Evolutionary conservation across 2,888 invertebrate species (phyloP).

Genomic region (Dolomedes plantarius): DNA sequence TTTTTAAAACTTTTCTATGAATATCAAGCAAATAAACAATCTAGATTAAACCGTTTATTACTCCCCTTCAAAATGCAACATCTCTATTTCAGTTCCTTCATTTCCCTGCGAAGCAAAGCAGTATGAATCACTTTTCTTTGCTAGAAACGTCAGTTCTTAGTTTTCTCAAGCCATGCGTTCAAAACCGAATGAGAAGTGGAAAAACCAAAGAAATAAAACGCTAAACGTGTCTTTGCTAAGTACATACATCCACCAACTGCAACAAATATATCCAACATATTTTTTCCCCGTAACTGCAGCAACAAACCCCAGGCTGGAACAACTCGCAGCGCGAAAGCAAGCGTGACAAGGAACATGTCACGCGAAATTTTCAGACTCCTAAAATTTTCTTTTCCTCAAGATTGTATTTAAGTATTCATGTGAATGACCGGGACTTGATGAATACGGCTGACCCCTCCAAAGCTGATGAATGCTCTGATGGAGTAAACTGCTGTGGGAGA

Average conservation of each 20-base stretch:
- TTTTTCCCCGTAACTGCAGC: slow-evolving; percentile 27
- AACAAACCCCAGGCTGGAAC: slow-evolving; percentile 24
- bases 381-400: slow-evolving; percentile 3
- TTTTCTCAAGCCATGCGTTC: background rate
- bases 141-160: background rate
- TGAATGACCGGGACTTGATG: slow-evolving; percentile 23
- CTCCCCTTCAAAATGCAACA: too few relatives aligned
- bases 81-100: too few relatives aligned
- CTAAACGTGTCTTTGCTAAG: slow-evolving; percentile 42
- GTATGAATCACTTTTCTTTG: background rate
- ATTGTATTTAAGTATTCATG: slow-evolving; percentile 25
- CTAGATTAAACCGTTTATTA: too few relatives aligned
- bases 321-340: background rate
- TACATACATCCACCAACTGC: slow-evolving; percentile 21
- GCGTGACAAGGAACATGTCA: slow-evolving; percentile 40
- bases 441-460: background rate
- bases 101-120: too few relatives aligned
- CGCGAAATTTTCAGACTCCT: slow-evolving; percentile 30
- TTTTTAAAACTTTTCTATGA: too few relatives aligned
- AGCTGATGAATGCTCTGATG: background rate
- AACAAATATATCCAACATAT: slow-evolving; percentile 27
- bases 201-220: slow-evolving; percentile 4
- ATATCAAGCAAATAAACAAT: too few relatives aligned
- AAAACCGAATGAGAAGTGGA: background rate
- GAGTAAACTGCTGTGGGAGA: background rate